A percentile compares a stretch with the other conserved stretches of the same genome.
Conservation (phyloP, 2,797 vertebrate species). For the Coregonus ussuriensis region DNA sequence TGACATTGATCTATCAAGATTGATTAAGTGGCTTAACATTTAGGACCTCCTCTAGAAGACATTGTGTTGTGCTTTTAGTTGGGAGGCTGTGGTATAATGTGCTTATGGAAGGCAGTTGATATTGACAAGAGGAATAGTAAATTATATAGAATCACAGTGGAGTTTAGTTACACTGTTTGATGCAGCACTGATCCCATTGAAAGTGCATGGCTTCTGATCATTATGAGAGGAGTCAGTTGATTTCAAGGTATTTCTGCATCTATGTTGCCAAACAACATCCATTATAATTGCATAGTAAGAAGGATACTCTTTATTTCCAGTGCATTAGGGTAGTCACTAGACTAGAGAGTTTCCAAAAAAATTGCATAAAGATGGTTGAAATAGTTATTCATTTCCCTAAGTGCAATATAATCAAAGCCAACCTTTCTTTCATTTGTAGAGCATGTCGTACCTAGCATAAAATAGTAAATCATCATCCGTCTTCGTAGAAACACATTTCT, state of each 20-base stretch:
- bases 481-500: not conserved
- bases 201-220: not conserved
- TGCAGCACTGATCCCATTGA: not conserved
- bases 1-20: slow-evolving; percentile 1
- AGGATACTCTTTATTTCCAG: not conserved
- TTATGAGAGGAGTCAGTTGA: not conserved
- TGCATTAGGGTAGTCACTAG: not conserved
- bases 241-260: not conserved
- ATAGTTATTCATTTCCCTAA: not conserved
- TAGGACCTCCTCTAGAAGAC: not conserved
- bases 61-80: not conserved
- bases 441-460: not conserved
- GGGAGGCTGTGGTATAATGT: not conserved
- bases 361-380: not conserved
- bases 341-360: not conserved
- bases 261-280: no score
- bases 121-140: not conserved
- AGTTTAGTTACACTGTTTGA: not conserved
- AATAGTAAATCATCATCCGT: not conserved
- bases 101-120: not conserved
- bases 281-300: no score
- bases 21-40: not conserved
- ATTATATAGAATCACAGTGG: not conserved
- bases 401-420: not conserved
- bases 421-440: not conserved